Evolutionary conservation across 2,888 invertebrate genomes (phyloP), one percentile per base, ranked within the genome.

Genomic region (Lapara coniferarum): DNA sequence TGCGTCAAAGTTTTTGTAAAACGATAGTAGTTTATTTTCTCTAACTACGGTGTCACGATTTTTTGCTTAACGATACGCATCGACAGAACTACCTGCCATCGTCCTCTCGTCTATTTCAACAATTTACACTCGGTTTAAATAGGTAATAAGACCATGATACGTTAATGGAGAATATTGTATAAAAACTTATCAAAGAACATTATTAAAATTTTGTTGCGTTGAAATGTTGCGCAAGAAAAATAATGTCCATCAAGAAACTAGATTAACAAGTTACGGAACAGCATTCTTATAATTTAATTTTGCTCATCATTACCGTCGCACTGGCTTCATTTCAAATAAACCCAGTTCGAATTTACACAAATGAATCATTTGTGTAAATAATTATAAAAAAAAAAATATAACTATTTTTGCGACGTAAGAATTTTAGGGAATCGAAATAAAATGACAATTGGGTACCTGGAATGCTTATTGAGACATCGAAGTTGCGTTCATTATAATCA

Each of bases 41-140:
- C 13, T 66, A 56, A 25, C 25, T 56, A 56, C 56, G 67, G 10
- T 66, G 14, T 25, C 25, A 49, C 6, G 19, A 14, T 19, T 67
- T 67, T 67, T 67, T 57, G n/a, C 14, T 16, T 14, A 25, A 46
- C 14, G 55, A 25, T 53, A 44, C 44, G 59, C 44, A 44, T 63
- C 59, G 52, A 51, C 52, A 52, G 13, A 25, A 68, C 59, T 68
- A 68, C 59, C 68, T 68, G 68, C 58, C 46, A 5, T 51, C 37
- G 68, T 19, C 37, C 37, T 37, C 37, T 63, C 19, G 44, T 44
- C 13, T 59, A 51, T 52, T 68, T 44, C 37, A 51, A 44, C 51
- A 25, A 25, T 58, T 30, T 30, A 0, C 10, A 14, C 1, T 10
- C 10, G n/a, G 13, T 37, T 46, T 25, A 44, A 25, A 10, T 57